These are phyloP conservation scores for Spongia lamella DNA, from an alignment of 37 sponge, comb jelly and placozoan genomes.

Conservation along the genomic window DNA sequence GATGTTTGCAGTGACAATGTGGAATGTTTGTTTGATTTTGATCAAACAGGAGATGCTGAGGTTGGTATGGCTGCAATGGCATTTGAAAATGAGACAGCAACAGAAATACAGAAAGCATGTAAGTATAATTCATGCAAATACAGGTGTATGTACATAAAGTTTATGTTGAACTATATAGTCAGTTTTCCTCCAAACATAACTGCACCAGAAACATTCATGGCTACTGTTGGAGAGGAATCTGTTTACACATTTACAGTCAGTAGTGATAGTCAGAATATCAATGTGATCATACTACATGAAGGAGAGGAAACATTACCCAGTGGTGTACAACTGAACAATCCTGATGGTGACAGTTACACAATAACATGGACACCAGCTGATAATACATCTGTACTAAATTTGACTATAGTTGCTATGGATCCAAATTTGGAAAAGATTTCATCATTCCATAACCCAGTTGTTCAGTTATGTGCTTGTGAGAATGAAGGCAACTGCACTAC, in stretches of 20 bases:
- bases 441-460: constrained; percentile 2
- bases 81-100: background rate
- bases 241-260: constrained; percentile 39
- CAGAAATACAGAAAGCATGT: constrained; percentile 1
- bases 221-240: constrained; percentile 11
- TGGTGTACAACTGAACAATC: background rate
- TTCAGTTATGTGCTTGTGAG: constrained; percentile 57
- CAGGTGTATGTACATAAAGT: too few relatives aligned
- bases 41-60: constrained; percentile 44
- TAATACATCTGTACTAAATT: background rate
- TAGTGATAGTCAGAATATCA: background rate
- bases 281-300: constrained; percentile 3
- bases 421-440: constrained; percentile 7
- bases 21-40: constrained; percentile 55
- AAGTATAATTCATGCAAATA: background rate
- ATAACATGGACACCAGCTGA: background rate
- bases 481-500: constrained; percentile 60
- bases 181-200: constrained; percentile 58
- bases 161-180: constrained; percentile 4
- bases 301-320: background rate
- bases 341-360: background rate
- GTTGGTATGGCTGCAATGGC: constrained; percentile 35
- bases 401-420: constrained; percentile 14
- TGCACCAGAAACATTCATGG: constrained; percentile 30
- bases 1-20: constrained; percentile 27